Evolutionary conservation across 1,140 invertebrate genomes (phyloP).

Genomic region (Cyphomyrmex costatus): DNA sequence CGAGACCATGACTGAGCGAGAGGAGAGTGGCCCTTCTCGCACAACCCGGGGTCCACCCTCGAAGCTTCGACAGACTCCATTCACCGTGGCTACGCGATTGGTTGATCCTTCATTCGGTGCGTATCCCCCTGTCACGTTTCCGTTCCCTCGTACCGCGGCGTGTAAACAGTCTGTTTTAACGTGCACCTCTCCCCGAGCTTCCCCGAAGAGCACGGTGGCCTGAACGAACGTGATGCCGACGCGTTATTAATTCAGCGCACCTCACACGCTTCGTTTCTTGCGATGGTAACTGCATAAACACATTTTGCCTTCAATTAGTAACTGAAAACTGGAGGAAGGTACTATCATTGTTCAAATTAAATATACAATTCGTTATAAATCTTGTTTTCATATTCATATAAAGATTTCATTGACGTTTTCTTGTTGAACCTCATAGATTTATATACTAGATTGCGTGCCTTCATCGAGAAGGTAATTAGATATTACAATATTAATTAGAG

Average conservation of each 20-base stretch:
- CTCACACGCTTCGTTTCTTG: constrained; percentile 14
- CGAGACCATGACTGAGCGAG: neutral
- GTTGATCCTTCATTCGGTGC: constrained; percentile 72
- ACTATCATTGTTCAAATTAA: neutral
- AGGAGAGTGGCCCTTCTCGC: neutral
- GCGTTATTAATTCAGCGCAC: constrained; percentile 48
- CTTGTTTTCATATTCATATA: neutral
- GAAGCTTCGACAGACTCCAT: constrained; percentile 76
- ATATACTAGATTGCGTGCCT: no score
- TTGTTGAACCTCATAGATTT: no score
- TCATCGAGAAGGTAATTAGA: no score
- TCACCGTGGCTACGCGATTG: constrained; percentile 75
- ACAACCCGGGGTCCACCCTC: constrained; percentile 62
- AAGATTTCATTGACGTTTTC: neutral
- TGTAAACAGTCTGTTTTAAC: constrained; percentile 56
- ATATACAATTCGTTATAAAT: neutral
- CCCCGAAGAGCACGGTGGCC: constrained; percentile 43
- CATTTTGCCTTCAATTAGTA: constrained; percentile 14
- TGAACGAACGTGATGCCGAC: constrained; percentile 6
- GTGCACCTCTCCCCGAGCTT: constrained; percentile 26
- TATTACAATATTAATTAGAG: no score
- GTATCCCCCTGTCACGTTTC: constrained; percentile 64
- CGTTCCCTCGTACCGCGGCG: constrained; percentile 59
- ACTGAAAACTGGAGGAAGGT: neutral
- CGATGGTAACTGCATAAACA: neutral